Base-by-base conservation (phyloP, 2,888 invertebrate species). In the Pharmacophagus antenor region DNA sequence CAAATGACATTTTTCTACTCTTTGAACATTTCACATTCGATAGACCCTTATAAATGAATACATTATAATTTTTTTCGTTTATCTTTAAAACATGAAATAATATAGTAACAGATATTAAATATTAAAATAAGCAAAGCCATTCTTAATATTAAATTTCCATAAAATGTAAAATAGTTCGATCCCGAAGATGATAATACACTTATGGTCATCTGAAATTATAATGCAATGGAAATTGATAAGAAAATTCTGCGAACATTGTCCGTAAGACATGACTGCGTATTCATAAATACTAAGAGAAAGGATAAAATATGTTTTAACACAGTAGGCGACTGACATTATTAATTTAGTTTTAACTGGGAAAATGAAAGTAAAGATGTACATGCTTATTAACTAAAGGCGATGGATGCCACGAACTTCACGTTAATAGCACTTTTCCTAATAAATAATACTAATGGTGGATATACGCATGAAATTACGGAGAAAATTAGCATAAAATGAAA, bases 51-150 rank as follows among this genome's bases (percentile, higher is more conserved):
- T 31, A 15, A 31, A 10, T 12, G 31, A 31, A 31, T 1, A 31
- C 15, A 2, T 10, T 31, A 31, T 4, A 3, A 37, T 37, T n/a
- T 5, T n/a, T 8, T 2, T n/a, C 15, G 31, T 12, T 1, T 6
- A 37, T 37, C n/a, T n/a, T 37, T 37, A 4, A 10, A 42, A 10
- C 25, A 25, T 23, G 1, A 18, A 17, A 53, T 18, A 15, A 23
- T 42, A 44, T 53, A 44, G 44, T 44, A 53, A 25, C 44, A 44
- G 53, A 53, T 18, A 18, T 23, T 17, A 44, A 23, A 20, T 44
- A 44, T 53, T 53, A 15, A 20, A 46, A 46, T 46, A 22, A 18
- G n/a, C 2, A 10, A 21, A 1, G 42, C 18, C 18, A 8, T 18
- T 44, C 18, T 44, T 44, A 20, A 18, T 18, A n/a, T 44, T 18